Conservation (phyloP, 1,140 invertebrate genomes). For the Pogonus chalceus region DNA sequence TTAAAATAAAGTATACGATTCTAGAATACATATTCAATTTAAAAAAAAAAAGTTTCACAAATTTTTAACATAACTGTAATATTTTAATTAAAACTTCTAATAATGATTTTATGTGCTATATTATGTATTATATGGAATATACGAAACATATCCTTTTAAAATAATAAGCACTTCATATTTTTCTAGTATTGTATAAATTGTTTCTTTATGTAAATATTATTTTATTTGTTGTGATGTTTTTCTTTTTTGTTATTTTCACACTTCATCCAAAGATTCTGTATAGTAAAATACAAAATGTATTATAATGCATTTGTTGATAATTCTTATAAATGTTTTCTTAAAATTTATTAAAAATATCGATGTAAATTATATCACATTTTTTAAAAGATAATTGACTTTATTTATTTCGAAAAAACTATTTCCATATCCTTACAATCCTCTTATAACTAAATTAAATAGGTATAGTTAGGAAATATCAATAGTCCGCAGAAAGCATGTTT, state of each 20-base stretch:
- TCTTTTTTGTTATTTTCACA: slow-evolving; percentile 1
- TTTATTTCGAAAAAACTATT: not conserved
- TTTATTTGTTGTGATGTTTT: slow-evolving; percentile 7
- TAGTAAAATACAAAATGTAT: slow-evolving; percentile 11
- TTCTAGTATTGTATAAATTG: slow-evolving; percentile 2
- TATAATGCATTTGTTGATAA: slow-evolving; percentile 1
- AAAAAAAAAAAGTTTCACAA: not conserved
- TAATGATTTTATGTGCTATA: too few species aligned
- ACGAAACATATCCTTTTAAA: too few species aligned
- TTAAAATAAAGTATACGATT: slow-evolving; percentile 5
- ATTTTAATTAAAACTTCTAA: too few species aligned
- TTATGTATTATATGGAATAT: too few species aligned
- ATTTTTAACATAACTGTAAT: too few species aligned
- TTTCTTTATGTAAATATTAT: not conserved
- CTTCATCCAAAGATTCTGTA: slow-evolving; percentile 20
- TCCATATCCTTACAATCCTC: too few species aligned
- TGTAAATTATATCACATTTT: slow-evolving; percentile 21
- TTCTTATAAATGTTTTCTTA: slow-evolving; percentile 8
- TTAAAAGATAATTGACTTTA: too few species aligned
- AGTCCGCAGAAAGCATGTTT: too few species aligned
- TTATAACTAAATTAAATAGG: too few species aligned
- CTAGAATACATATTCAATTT: slow-evolving; percentile 12
- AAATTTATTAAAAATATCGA: slow-evolving; percentile 22
- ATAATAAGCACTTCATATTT: slow-evolving; percentile 9
- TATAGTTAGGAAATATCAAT: too few species aligned